A percentile compares a stretch with the other conserved stretches of the same genome.
Conservation (phyloP, 1,140 invertebrate genomes). For the Neodiprion virginianus region DNA sequence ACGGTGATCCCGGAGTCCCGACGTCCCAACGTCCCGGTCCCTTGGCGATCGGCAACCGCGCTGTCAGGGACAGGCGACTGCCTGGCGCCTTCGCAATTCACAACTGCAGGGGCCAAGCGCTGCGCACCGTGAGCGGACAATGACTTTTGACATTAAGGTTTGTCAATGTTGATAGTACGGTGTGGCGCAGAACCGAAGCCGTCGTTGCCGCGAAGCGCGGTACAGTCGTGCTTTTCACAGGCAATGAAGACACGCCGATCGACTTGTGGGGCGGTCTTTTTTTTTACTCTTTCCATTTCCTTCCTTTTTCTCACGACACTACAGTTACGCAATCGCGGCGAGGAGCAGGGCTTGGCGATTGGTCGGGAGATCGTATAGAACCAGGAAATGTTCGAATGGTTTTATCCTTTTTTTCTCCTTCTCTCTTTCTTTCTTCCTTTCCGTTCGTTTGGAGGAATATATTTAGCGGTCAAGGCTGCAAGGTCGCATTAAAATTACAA, state of each 20-base stretch:
- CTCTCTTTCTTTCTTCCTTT: neutral
- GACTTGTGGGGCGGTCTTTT: too few relatives aligned
- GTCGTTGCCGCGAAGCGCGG: too few relatives aligned
- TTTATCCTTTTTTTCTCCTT: neutral
- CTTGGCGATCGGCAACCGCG: neutral
- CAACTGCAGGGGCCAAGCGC: neutral
- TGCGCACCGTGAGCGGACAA: neutral
- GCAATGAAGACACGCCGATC: too few relatives aligned
- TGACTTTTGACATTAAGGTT: constrained; percentile 6
- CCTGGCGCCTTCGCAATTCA: neutral
- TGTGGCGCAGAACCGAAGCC: too few relatives aligned
- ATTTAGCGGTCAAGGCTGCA: neutral
- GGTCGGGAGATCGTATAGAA: neutral
- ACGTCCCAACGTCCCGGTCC: neutral
- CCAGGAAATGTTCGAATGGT: neutral
- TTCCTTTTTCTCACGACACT: too few relatives aligned
- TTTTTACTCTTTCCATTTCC: too few relatives aligned
- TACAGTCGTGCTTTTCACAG: too few relatives aligned
- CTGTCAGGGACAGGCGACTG: neutral
- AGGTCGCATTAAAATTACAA: neutral
- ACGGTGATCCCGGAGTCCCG: neutral
- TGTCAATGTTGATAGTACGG: neutral
- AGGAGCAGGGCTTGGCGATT: too few relatives aligned
- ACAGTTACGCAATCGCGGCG: too few relatives aligned
- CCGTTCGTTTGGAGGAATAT: neutral